These are phyloP conservation scores for Chamaedrilus cognettii DNA, from an alignment of 2,888 invertebrate genomes.

Conservation along the genomic window DNA sequence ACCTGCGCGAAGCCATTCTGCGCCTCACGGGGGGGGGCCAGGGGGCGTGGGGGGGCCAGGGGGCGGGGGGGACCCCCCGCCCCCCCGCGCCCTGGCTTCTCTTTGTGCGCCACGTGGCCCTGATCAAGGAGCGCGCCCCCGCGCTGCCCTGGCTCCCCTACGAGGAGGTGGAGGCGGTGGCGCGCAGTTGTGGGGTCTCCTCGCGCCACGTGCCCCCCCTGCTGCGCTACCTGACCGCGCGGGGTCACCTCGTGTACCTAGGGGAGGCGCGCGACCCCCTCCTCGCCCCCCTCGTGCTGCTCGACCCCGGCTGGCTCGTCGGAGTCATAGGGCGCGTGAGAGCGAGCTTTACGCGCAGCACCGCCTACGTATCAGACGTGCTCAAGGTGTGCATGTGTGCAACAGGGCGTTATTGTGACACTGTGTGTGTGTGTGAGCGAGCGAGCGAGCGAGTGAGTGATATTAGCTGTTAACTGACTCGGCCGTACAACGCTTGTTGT, in stretches of 20 bases:
- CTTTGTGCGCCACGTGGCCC: neutral
- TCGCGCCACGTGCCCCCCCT: constrained; percentile 34
- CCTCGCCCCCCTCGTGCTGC: constrained; percentile 36
- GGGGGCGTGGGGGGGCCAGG: neutral
- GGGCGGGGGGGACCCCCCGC: too few species aligned
- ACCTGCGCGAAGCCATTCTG: neutral
- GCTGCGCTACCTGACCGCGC: constrained; percentile 37
- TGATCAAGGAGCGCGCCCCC: constrained; percentile 11
- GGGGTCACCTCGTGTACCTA: constrained; percentile 39
- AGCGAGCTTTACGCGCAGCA: neutral
- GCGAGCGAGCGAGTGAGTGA: too few species aligned
- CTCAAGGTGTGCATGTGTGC: neutral
- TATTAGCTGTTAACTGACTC: too few species aligned
- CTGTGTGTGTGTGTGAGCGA: too few species aligned
- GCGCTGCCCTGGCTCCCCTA: constrained; percentile 36
- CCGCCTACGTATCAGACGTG: neutral
- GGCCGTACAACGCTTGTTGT: too few species aligned
- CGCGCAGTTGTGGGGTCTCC: constrained; percentile 37
- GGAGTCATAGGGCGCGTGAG: neutral
- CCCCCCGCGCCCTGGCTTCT: neutral
- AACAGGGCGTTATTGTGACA: too few species aligned
- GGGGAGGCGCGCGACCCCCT: constrained; percentile 26
- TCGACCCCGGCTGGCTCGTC: neutral
- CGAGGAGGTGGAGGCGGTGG: constrained; percentile 36
- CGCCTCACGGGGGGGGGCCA: neutral